phyloP scores from a whole-genome alignment of 2,797 vertebrate species.

The Lateolabrax maculatus region DNA sequence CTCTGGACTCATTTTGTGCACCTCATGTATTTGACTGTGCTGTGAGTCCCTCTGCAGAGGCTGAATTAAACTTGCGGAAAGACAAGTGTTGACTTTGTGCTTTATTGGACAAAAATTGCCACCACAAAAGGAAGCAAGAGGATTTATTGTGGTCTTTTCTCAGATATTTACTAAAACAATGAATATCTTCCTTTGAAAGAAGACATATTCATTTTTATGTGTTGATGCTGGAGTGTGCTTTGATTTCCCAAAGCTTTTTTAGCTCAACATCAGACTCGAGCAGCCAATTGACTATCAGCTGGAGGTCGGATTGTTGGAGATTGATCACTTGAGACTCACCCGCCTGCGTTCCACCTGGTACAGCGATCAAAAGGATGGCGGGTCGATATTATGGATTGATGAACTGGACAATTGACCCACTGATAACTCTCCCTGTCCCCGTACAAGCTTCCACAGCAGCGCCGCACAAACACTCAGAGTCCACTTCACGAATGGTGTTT shows the following conservation, averaged over 20 bases:
- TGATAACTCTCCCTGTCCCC: slow-evolving; percentile 4
- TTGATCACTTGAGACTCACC: slow-evolving; percentile 19
- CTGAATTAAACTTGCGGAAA: too few species aligned
- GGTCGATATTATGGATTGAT: slow-evolving; percentile 20
- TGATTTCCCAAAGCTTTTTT: slow-evolving; percentile 19
- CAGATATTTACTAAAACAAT: too few species aligned
- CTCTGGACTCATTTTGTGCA: too few species aligned
- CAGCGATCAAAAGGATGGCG: background rate
- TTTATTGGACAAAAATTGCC: too few species aligned
- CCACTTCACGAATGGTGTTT: background rate
- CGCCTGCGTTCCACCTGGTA: slow-evolving; percentile 23
- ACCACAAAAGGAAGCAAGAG: too few species aligned
- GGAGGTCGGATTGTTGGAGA: slow-evolving; percentile 2
- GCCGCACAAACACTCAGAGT: background rate
- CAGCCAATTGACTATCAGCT: slow-evolving; percentile 14
- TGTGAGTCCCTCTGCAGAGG: too few species aligned
- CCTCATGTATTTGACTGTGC: too few species aligned
- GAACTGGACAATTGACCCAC: slow-evolving; percentile 32
- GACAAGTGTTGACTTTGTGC: too few species aligned
- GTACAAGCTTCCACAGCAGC: background rate
- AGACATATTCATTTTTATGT: background rate
- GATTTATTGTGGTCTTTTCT: too few species aligned
- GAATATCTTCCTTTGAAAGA: background rate
- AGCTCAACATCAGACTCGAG: background rate
- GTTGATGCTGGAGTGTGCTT: background rate